Conservation (phyloP, 2,888 invertebrate genomes). For the Odontomyia ornata region DNA sequence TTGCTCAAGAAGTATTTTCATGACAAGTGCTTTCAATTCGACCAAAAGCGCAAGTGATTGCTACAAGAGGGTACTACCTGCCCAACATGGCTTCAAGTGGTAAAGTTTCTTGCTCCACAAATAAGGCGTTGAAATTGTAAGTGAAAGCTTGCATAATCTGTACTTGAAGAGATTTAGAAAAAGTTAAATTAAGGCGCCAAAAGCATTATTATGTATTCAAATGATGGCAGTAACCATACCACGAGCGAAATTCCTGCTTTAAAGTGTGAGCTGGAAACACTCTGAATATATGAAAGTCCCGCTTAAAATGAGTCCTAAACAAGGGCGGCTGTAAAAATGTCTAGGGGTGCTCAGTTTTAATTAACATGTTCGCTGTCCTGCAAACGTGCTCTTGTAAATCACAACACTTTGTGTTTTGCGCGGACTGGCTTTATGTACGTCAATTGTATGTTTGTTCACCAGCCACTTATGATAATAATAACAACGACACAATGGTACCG, state of each 20-base stretch:
- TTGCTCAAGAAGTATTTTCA: no score
- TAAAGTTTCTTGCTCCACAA: not conserved
- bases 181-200: not conserved
- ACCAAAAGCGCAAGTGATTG: no score
- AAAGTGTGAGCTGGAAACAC: no score
- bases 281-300: no score
- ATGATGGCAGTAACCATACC: no score
- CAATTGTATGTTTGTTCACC: slow-evolving; percentile 46
- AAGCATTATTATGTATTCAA: no score
- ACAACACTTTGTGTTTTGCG: slow-evolving; percentile 47
- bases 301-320: not conserved
- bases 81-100: no score
- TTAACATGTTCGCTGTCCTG: slow-evolving; percentile 49
- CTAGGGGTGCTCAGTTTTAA: slow-evolving; percentile 43
- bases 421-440: slow-evolving; percentile 45
- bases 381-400: slow-evolving; percentile 49
- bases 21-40: no score
- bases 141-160: not conserved
- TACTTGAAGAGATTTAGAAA: no score
- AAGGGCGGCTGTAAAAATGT: not conserved
- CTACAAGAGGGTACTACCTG: no score
- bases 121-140: not conserved
- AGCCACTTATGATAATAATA: slow-evolving; percentile 47
- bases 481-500: slow-evolving; percentile 46
- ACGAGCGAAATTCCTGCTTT: no score